Evolutionary conservation across 2,888 invertebrate species (phyloP), one percentile per base, ranked within the genome.

Genomic region (Chloroclysta siterata): DNA sequence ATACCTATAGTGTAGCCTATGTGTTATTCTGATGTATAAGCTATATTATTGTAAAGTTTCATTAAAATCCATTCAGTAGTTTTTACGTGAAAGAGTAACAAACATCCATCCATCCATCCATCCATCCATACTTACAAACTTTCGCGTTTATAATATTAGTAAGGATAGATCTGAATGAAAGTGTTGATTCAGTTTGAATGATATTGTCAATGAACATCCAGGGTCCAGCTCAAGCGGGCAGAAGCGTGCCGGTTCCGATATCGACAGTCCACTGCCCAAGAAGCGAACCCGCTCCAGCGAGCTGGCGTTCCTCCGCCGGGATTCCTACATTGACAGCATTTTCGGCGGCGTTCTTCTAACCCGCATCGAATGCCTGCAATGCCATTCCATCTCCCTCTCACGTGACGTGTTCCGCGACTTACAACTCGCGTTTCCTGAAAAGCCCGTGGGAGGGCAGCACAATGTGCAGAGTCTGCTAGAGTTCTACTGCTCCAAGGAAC

Each of bases 371-470:
- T 98, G 98, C 82, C 93, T 94, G 14, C 94, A 94, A 55, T 98
- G 98, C 80, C 93, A 94, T 59, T 94, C 95, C 6, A 94, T 95
- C 60, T 97, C 97, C 0, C 94, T 95, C 60, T 95, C 96, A 28
- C 94, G 94, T 0, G 97, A 98, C 81, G 94, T 94, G 56, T 98
- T 98, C 87, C 95, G 96, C 5, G 98, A 98, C 74, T 88, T 98
- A 13, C 96, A 96, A 73, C 88, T 97, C 0, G 95, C 96, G 0
- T 96, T 96, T 85, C 96, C 97, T 0, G 95, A 95, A 33, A 92
- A 85, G 53, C 80, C 84, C 0, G 85, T 83, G 0, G 80, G 77
- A 6, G 91, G 78, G 71, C 81, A 94, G 66, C 94, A 95, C 73
- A 95, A 94, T 39, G 95, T 98, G n/a, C 96, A 97, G 80, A 95